Evolutionary conservation across 2,797 vertebrate genomes (phyloP), one percentile per base, ranked within the genome.

Genomic region (Helarctos malayanus): DNA sequence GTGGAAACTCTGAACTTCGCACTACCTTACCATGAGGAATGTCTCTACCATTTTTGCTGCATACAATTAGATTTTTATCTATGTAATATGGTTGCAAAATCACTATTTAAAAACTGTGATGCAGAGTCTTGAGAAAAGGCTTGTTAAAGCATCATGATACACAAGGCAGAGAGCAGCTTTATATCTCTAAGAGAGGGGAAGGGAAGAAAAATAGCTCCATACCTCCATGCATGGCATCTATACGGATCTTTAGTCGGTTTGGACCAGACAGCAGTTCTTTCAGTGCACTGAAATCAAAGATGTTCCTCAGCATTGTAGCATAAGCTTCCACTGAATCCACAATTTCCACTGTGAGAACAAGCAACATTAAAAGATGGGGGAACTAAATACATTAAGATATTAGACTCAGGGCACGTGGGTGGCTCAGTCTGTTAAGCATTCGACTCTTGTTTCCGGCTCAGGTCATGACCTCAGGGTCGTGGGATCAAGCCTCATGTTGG

Each of bases 211-310:
- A 49, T 1, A 9, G 61, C 27, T 15, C 69, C 89, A 0, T 99
- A 99, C 99, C 99, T 99, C 99, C 99, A 0, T 99, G 99, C 99
- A 99, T 99, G 45, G 99, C 99, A 57, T 99, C 99, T 32, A 99
- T 98, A 4, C 99, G 99, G 57, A 99, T 99, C 68, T 99, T 99
- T 11, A 99, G 99, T 96, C 99, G 99, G 95, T 98, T 99, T 21
- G 99, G 98, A 97, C 99, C 99, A 0, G 99, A 99, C 7, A 99
- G 99, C 87, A 99, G 99, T 71, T 99, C 99, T 98, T 99, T 99
- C 90, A 99, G 97, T 0, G 99, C 99, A 52, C 32, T 98, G 98
- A 99, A 99, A 97, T 99, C 99, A 96, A 99, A 99, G 98, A 99
- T 99, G 71, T 98, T 99, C 97, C 99, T 99, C 65, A 99, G 98